Percentiles rank a stretch among this genome's conserved stretches.
Evolutionary conservation across 2,113 vertebrate genomes (phyloP).

Genomic region (Anoplopoma fimbria): DNA sequence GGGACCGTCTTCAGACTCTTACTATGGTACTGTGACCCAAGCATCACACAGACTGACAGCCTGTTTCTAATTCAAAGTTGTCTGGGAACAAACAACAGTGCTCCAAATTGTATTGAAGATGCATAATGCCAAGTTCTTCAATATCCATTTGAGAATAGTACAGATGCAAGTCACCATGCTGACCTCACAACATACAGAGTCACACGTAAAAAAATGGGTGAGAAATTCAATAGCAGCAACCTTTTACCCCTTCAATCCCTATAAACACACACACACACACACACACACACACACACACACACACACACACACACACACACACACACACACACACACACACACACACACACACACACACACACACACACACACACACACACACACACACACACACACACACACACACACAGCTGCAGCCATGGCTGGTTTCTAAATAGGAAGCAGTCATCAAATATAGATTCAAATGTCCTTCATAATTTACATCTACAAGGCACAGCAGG

Average conservation of each 20-base stretch:
- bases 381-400: conserved; percentile 19
- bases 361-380: conserved; percentile 5
- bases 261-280: conserved; percentile 20
- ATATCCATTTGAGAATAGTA: background rate
- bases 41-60: background rate
- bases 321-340: conserved; percentile 25
- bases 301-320: conserved; percentile 19
- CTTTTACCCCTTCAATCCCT: conserved; percentile 16
- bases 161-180: background rate
- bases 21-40: background rate
- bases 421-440: conserved; percentile 60
- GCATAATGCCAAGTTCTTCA: background rate
- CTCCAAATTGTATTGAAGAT: background rate
- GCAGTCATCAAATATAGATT: conserved; percentile 72
- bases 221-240: conserved; percentile 11
- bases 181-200: conserved; percentile 22
- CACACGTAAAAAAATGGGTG: conserved; percentile 8
- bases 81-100: background rate
- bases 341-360: conserved; percentile 6
- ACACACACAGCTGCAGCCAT: conserved; percentile 17
- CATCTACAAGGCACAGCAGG: conserved; percentile 53
- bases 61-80: background rate
- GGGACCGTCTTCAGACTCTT: background rate
- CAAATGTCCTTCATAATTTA: conserved; percentile 70
- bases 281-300: background rate